Evolutionary conservation across 1,140 invertebrate genomes (phyloP), one percentile per base, ranked within the genome.

Genomic region (Pachyrhynchus sulphureomaculatus): DNA sequence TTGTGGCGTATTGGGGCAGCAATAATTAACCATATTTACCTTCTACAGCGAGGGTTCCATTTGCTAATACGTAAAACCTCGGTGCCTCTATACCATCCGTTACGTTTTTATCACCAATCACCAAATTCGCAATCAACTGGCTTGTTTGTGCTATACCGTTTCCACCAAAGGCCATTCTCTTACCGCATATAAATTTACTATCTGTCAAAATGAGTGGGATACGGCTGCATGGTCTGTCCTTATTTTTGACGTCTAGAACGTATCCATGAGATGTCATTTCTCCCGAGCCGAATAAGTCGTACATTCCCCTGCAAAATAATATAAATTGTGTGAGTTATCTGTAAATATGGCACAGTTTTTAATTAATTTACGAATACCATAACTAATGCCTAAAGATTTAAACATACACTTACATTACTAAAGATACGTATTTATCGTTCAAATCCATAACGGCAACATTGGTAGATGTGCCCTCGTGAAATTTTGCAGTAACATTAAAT

Each of bases 401-500:
- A 60, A 39, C 3, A n/a, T 8, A 39, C 13, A 82, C 84, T 81
- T 76, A 91, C 88, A 83, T 85, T 57, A 88, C 82, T 32, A 88
- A 75, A 18, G 86, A 86, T 9, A 88, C 84, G 74, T 89, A 89
- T 18, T 84, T 79, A 70, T 89, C 88, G 68, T 82, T 76, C 55
- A 79, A 77, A 76, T 89, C 88, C 45, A 86, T 82, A 48, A 83
- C 83, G 39, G 84, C 82, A 12, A 89, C 78, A 55, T 82, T 83
- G 8, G 82, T 81, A 23, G 82, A 80, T 48, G 78, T 80, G 65
- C 80, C 80, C 64, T 75, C 76, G 62, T 73, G 68, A 54, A 72
- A 65, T 44, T 67, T 62, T 52, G 54, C 13, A 55, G 61, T 71
- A 51, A 72, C 65, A 52, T 72, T 64, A 62, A 68, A 69, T 74